phyloP scores from a whole-genome alignment of 23 tunicate genomes.

The Trididemnum clinides region DNA sequence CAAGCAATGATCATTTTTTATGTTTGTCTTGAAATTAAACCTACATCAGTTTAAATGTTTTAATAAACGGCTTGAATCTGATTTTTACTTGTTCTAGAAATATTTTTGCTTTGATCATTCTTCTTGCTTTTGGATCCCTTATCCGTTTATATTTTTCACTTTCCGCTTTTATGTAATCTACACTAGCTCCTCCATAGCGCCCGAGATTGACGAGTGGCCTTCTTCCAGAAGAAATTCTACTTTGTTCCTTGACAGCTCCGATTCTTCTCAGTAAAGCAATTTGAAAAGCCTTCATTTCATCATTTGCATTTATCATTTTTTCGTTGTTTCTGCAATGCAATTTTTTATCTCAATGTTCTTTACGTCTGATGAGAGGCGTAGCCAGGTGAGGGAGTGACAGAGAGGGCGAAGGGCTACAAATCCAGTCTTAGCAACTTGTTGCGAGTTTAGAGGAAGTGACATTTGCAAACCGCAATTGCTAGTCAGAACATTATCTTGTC shows the following conservation, averaged over 20 bases:
- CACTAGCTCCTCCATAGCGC: conserved; percentile 77
- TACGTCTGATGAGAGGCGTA: too few relatives aligned
- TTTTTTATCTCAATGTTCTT: too few relatives aligned
- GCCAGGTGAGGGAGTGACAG: too few relatives aligned
- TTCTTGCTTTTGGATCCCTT: conserved; percentile 61
- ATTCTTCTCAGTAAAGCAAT: conserved; percentile 68
- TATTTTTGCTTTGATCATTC: conserved; percentile 68
- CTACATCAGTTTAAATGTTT: too few relatives aligned
- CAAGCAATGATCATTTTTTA: too few relatives aligned
- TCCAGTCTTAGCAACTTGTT: too few relatives aligned
- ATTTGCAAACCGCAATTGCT: too few relatives aligned
- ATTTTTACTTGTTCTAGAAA: conserved; percentile 71
- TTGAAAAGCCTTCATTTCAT: conserved; percentile 88
- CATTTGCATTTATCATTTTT: conserved; percentile 52
- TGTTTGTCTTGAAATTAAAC: too few relatives aligned
- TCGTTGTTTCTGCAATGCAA: conserved; percentile 51
- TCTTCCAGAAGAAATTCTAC: conserved; percentile 15
- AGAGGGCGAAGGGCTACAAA: too few relatives aligned
- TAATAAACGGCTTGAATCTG: too few relatives aligned
- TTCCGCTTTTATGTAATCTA: conserved; percentile 75
- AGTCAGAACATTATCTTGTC: too few relatives aligned
- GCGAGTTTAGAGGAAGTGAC: too few relatives aligned
- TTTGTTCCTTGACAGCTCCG: conserved; percentile 61
- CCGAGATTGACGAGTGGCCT: conserved; percentile 71
- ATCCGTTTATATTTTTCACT: conserved; percentile 71